These are phyloP conservation scores for Rhopilema esculentum DNA, from an alignment of 30 jellyfish, hydroid and myxozoan genomes.

Conservation along the genomic window DNA sequence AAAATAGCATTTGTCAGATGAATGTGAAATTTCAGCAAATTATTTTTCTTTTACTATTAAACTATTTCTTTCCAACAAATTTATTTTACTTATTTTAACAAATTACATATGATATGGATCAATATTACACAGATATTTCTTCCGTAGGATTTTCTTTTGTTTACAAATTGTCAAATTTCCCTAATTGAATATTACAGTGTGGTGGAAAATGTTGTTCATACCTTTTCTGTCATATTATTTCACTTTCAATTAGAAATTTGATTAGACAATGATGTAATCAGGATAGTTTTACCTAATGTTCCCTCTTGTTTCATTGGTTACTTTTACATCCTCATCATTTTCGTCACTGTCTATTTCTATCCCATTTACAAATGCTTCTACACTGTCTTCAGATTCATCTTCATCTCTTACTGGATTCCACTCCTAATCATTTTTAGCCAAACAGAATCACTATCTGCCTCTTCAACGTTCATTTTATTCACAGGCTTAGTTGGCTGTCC, in stretches of 20 bases:
- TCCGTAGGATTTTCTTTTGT: not conserved
- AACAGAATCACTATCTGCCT: no score
- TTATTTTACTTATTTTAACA: not conserved
- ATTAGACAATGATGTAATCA: not conserved
- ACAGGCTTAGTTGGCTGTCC: no score
- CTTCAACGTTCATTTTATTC: no score
- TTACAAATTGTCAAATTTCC: not conserved
- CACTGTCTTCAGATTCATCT: not conserved
- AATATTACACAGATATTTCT: not conserved
- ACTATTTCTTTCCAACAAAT: not conserved
- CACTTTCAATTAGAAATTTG: not conserved
- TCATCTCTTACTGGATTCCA: not conserved
- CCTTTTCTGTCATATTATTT: not conserved
- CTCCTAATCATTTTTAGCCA: not conserved
- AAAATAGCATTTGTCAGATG: not conserved
- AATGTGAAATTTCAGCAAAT: not conserved
- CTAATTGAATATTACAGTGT: not conserved
- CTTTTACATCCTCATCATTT: not conserved
- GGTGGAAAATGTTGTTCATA: not conserved
- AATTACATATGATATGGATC: not conserved
- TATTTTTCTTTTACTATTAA: not conserved
- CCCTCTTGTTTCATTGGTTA: not conserved
- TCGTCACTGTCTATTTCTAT: not conserved
- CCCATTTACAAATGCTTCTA: not conserved
- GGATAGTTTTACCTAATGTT: not conserved